A percentile compares a stretch with the other conserved stretches of the same genome.
phyloP scores from a whole-genome alignment of 2,888 invertebrate species.

The Blastobasis adustella region DNA sequence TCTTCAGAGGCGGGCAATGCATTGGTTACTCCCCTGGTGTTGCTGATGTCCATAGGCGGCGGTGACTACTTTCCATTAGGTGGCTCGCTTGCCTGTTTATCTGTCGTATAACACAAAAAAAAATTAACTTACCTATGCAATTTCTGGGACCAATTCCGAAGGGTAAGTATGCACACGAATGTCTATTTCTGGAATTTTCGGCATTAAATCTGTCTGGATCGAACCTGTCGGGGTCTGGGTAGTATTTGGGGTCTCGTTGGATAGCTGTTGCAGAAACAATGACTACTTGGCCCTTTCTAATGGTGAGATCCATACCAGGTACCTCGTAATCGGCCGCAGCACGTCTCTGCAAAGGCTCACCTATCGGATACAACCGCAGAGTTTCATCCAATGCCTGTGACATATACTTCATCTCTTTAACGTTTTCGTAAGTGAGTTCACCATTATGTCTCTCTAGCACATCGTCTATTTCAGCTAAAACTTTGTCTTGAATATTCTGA shows the following conservation, averaged over 20 bases:
- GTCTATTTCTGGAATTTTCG: conserved; percentile 31
- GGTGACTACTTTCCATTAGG: too few relatives aligned
- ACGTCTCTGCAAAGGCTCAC: conserved; percentile 41
- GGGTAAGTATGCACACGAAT: conserved; percentile 46
- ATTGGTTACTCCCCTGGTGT: too few relatives aligned
- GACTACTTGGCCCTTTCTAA: conserved; percentile 40
- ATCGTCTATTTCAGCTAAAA: conserved; percentile 35
- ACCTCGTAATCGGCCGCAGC: conserved; percentile 38
- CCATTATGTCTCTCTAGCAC: conserved; percentile 32
- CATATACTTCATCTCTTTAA: conserved; percentile 49
- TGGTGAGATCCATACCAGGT: conserved; percentile 37
- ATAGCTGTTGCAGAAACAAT: conserved; percentile 41
- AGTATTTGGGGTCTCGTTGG: conserved; percentile 52
- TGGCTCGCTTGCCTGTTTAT: too few relatives aligned
- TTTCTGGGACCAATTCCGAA: conserved; percentile 57
- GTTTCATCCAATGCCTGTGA: conserved; percentile 47
- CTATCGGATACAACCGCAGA: conserved; percentile 57
- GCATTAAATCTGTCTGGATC: conserved; percentile 58
- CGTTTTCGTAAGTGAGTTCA: conserved; percentile 41
- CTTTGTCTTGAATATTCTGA: conserved; percentile 43
- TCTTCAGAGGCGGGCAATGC: too few relatives aligned
- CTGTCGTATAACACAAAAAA: too few relatives aligned
- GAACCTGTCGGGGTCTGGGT: conserved; percentile 51
- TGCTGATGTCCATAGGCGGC: too few relatives aligned
- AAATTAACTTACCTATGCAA: conserved; percentile 45